Conservation (phyloP, 2,888 invertebrate species). For the Dexiosoma caninum region DNA sequence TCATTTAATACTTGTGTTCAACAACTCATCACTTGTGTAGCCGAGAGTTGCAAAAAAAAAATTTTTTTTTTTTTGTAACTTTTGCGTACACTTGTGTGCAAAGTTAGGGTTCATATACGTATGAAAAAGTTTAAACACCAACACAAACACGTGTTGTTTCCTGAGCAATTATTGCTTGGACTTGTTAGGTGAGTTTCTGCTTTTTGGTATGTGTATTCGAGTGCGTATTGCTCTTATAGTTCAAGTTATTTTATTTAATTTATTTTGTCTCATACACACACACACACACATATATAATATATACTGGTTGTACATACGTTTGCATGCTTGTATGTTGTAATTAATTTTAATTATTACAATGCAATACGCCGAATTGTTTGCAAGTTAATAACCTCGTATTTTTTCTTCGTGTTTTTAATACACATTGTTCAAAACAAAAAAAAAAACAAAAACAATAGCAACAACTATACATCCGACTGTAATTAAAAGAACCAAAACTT, state of each 20-base stretch:
- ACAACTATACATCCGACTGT: not conserved
- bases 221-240: not conserved
- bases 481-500: slow-evolving; percentile 11
- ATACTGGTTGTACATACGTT: slow-evolving; percentile 69
- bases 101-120: not conserved
- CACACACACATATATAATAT: too few relatives aligned
- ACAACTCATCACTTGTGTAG: slow-evolving; percentile 48
- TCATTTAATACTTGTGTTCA: slow-evolving; percentile 54
- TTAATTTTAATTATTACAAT: slow-evolving; percentile 74
- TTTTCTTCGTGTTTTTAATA: not conserved
- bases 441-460: too few relatives aligned
- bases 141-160: not conserved
- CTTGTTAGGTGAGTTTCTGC: not conserved
- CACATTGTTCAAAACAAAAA: too few relatives aligned
- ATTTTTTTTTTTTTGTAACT: not conserved
- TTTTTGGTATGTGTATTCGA: not conserved
- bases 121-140: not conserved
- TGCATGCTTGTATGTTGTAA: slow-evolving; percentile 67
- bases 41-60: not conserved
- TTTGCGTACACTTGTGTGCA: slow-evolving; percentile 10
- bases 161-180: not conserved
- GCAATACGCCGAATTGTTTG: slow-evolving; percentile 66
- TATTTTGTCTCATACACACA: too few relatives aligned
- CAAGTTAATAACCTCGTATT: slow-evolving; percentile 62
- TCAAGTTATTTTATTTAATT: not conserved